Percentiles rank a stretch among this genome's conserved stretches.
phyloP scores from a whole-genome alignment of 2,888 invertebrate species.

The Halocaridina rubra region DNA sequence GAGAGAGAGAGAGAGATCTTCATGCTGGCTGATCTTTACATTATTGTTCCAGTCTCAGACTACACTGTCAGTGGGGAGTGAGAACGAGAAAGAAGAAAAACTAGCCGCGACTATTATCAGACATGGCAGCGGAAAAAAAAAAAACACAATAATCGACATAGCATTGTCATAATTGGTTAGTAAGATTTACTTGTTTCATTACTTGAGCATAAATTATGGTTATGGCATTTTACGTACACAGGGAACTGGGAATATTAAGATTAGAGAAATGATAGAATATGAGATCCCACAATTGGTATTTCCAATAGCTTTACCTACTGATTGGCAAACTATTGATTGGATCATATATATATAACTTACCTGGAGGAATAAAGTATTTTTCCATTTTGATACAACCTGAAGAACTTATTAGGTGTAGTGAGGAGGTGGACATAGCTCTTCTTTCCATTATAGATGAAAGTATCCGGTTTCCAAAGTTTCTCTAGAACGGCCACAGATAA shows the following conservation, averaged over 20 bases:
- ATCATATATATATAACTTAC: constrained; percentile 2
- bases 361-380: constrained; percentile 63
- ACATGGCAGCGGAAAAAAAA: background rate
- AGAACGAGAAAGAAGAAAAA: background rate
- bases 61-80: too few relatives aligned
- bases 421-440: constrained; percentile 95
- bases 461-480: constrained; percentile 96
- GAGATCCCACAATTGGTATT: too few relatives aligned
- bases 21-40: too few relatives aligned
- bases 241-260: too few relatives aligned
- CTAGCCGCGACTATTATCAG: too few relatives aligned
- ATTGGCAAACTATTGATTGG: background rate
- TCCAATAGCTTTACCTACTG: background rate
- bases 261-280: too few relatives aligned
- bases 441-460: constrained; percentile 95
- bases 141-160: background rate
- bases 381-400: constrained; percentile 80
- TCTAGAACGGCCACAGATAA: constrained; percentile 86
- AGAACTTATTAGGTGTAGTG: constrained; percentile 92
- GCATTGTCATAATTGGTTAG: too few relatives aligned
- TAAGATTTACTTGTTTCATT: too few relatives aligned
- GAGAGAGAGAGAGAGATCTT: background rate
- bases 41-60: too few relatives aligned
- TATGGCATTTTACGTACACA: too few relatives aligned
- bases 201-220: too few relatives aligned